These are phyloP conservation scores for Asarcornis scutulata DNA, from an alignment of 2,113 vertebrate species.

Conservation along the genomic window DNA sequence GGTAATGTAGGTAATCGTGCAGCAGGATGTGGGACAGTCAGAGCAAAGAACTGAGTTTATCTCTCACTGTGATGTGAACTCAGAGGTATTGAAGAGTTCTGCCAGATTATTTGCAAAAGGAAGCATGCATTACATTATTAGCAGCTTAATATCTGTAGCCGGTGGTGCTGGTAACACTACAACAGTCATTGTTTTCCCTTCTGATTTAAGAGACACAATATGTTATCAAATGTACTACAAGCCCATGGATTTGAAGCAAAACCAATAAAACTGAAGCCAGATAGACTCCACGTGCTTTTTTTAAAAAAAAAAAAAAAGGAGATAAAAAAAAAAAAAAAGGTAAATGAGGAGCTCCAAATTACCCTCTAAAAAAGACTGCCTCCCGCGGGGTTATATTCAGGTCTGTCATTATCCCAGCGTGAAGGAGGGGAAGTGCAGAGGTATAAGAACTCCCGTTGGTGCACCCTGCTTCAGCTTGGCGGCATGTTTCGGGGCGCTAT, in stretches of 20 bases:
- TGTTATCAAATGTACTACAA: background rate
- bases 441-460: accelerated
- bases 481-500: too few species aligned
- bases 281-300: accelerated
- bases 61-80: background rate
- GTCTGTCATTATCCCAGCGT: accelerated
- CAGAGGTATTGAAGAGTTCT: background rate
- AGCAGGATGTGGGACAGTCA: background rate
- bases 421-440: background rate
- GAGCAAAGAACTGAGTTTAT: background rate
- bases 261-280: background rate
- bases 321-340: background rate
- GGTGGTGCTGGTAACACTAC: background rate
- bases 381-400: background rate
- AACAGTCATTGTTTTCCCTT: background rate
- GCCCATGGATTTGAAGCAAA: background rate
- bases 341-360: background rate
- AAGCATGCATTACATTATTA: background rate
- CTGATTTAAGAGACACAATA: background rate
- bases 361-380: background rate
- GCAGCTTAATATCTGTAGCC: background rate
- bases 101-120: background rate
- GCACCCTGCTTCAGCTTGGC: too few species aligned
- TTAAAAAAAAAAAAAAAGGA: background rate
- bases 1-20: background rate